Evolutionary conservation across 2,888 invertebrate species (phyloP).

Genomic region (Galeopsomyia nigrocyanea): DNA sequence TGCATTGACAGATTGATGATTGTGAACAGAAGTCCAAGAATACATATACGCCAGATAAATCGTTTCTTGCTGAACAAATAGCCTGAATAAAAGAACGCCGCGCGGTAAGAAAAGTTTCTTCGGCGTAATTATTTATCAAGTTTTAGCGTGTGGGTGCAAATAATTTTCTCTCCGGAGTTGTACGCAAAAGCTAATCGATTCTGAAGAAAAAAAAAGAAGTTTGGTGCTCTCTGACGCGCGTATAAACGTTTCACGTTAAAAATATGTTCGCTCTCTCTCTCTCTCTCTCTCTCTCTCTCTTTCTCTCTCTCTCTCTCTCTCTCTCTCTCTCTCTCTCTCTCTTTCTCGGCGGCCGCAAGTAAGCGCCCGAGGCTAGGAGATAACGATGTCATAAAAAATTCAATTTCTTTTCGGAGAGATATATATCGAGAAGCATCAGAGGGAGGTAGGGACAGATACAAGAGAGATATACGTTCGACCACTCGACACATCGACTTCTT

Average conservation of each 20-base stretch:
- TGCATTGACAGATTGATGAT: no score
- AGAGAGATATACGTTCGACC: not conserved
- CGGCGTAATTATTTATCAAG: conserved; percentile 24
- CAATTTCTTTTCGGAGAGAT: conserved; percentile 33
- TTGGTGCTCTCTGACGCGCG: no score
- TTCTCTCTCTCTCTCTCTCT: no score
- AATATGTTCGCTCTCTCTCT: no score
- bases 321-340: no score
- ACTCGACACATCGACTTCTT: conserved; percentile 20
- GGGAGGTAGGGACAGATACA: not conserved
- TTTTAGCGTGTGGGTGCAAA: not conserved
- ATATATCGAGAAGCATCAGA: not conserved
- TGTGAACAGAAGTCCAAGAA: no score
- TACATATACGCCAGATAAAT: no score
- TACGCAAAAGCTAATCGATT: conserved; percentile 26
- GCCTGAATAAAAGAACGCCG: no score
- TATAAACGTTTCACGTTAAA: no score
- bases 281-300: no score
- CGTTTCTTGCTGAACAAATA: no score
- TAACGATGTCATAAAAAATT: conserved; percentile 47
- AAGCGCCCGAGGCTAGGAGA: conserved; percentile 31
- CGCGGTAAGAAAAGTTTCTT: no score
- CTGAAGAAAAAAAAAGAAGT: conserved; percentile 19
- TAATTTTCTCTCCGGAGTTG: not conserved
- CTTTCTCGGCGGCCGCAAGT: not conserved